Evolutionary conservation across 2,113 vertebrate species (phyloP).

Genomic region (Gobio gobio): DNA sequence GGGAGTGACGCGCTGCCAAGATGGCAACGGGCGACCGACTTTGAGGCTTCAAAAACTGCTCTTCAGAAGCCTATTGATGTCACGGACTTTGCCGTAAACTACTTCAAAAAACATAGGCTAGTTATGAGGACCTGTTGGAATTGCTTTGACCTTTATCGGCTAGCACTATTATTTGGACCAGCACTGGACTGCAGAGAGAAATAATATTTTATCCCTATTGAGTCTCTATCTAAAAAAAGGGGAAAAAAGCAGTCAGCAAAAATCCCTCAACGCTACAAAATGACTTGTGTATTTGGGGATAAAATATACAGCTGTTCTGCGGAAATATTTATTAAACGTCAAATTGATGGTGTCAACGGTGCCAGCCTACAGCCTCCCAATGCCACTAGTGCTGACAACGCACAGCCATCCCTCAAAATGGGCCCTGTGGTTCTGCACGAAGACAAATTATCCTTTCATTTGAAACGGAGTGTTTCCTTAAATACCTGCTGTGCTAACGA

Average conservation of each 20-base stretch:
- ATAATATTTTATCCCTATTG: conserved; percentile 73
- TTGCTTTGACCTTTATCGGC: conserved; percentile 66
- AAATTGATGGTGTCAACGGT: conserved; percentile 73
- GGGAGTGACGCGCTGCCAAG: too few species aligned
- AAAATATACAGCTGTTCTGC: conserved; percentile 61
- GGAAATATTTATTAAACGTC: conserved; percentile 67
- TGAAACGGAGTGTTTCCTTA: conserved; percentile 80
- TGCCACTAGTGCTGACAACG: conserved; percentile 49
- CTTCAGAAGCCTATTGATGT: too few species aligned
- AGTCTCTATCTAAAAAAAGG: conserved; percentile 52
- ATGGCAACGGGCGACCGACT: too few species aligned
- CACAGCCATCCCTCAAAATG: conserved; percentile 54
- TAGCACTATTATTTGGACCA: conserved; percentile 63
- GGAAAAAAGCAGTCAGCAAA: conserved; percentile 62
- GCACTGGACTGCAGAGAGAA: conserved; percentile 66
- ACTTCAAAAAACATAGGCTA: too few species aligned
- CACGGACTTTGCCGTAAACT: too few species aligned
- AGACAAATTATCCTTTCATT: conserved; percentile 80
- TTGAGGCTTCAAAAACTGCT: too few species aligned
- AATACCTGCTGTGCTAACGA: conserved; percentile 81
- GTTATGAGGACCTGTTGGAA: conserved; percentile 52
- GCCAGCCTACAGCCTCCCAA: conserved; percentile 47
- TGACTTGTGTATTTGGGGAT: conserved; percentile 59
- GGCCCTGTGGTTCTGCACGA: conserved; percentile 53
- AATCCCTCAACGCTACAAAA: conserved; percentile 53